Evolutionary conservation across 2,888 invertebrate genomes (phyloP).

Genomic region (Serrognathus titanus): DNA sequence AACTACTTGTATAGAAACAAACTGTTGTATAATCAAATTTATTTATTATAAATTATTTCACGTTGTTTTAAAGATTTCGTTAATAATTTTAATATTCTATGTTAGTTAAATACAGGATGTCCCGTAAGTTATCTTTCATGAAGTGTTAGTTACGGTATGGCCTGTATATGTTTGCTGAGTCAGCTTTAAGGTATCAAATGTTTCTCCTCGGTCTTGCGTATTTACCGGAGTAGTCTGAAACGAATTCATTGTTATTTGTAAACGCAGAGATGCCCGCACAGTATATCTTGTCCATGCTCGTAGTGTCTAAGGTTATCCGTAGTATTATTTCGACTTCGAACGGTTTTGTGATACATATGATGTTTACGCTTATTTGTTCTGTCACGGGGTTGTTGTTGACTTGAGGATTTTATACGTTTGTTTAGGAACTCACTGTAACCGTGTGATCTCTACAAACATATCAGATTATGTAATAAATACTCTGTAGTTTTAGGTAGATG

Average conservation of each 20-base stretch:
- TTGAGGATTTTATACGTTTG: constrained; percentile 6
- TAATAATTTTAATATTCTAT: too few relatives aligned
- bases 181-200: constrained; percentile 29
- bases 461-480: constrained; percentile 24
- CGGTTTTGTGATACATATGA: constrained; percentile 13
- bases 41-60: too few relatives aligned
- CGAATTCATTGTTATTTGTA: constrained; percentile 5
- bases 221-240: too few relatives aligned
- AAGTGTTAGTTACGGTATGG: too few relatives aligned
- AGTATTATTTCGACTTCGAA: constrained; percentile 11
- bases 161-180: constrained; percentile 24
- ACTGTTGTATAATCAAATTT: too few relatives aligned
- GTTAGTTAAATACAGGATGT: too few relatives aligned
- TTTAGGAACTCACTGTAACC: constrained; percentile 8
- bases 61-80: too few relatives aligned
- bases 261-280: constrained; percentile 45
- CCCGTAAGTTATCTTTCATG: too few relatives aligned
- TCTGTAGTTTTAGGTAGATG: constrained; percentile 20
- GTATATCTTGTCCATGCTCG: constrained; percentile 47
- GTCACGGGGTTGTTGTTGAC: constrained; percentile 7
- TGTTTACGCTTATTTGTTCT: constrained; percentile 14
- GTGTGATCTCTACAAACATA: constrained; percentile 28
- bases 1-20: too few relatives aligned
- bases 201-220: background rate
- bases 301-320: constrained; percentile 20